These are phyloP conservation scores for Drosophila pseudotakahashii DNA, from an alignment of 2,888 invertebrate species.

Conservation along the genomic window DNA sequence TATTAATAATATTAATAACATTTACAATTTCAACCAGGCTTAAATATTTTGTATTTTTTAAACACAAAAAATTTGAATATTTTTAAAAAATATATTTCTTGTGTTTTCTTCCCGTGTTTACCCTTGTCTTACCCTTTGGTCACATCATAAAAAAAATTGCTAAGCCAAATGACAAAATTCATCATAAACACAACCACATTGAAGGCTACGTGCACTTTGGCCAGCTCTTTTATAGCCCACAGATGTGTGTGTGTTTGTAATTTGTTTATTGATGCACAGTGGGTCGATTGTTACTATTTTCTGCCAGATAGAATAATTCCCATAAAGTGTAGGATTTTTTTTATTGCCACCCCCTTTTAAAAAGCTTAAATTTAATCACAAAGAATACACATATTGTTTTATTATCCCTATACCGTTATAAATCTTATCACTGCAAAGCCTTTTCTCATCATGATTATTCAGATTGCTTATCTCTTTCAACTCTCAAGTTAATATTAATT, in stretches of 20 bases:
- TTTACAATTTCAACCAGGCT: too few relatives aligned
- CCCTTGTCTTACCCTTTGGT: constrained; percentile 19
- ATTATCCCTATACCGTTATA: background rate
- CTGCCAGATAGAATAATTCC: background rate
- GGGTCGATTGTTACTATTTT: background rate
- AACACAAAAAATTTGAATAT: too few relatives aligned
- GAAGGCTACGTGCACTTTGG: constrained; percentile 30
- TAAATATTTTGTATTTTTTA: too few relatives aligned
- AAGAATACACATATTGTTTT: background rate
- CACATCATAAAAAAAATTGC: constrained; percentile 36
- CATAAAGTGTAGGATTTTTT: background rate
- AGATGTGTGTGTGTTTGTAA: constrained; percentile 6
- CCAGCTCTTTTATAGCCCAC: constrained; percentile 26
- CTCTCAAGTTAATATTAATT: background rate
- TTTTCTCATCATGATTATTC: constrained; percentile 6
- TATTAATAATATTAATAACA: too few relatives aligned
- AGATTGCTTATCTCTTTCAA: background rate
- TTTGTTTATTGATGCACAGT: constrained; percentile 35
- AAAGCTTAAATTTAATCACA: background rate
- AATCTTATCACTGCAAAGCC: constrained; percentile 7
- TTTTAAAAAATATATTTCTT: background rate
- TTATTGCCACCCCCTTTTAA: background rate
- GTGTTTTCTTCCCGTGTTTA: background rate
- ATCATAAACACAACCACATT: constrained; percentile 32
- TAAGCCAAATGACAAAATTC: constrained; percentile 25